These are phyloP conservation scores for Sylvia borin DNA, from an alignment of 2,797 vertebrate genomes.

Conservation along the genomic window DNA sequence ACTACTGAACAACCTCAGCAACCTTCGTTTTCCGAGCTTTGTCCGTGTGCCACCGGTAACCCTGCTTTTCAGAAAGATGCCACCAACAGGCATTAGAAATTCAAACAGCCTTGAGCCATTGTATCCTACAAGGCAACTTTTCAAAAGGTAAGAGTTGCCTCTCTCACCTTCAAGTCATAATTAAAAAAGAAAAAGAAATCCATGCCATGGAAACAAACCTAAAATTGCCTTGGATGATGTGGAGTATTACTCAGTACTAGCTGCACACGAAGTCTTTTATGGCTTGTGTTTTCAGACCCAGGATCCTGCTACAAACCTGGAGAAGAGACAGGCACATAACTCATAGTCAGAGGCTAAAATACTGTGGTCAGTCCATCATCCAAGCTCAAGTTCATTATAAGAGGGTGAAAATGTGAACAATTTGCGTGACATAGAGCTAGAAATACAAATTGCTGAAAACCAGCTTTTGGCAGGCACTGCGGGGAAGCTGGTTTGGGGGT, in stretches of 20 bases:
- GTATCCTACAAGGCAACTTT: background rate
- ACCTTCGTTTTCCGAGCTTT: background rate
- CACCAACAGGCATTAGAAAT: background rate
- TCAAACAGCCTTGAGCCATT: background rate
- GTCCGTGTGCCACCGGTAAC: background rate
- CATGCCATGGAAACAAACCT: constrained; percentile 12
- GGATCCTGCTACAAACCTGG: background rate
- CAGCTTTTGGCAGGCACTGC: background rate
- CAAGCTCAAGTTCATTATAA: background rate
- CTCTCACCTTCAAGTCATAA: background rate
- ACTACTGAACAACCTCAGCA: background rate
- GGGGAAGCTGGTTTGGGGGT: background rate
- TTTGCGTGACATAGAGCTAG: accelerated
- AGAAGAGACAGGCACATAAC: background rate
- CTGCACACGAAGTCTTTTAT: background rate
- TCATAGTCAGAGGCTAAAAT: background rate
- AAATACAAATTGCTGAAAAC: background rate
- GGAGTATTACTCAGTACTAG: background rate
- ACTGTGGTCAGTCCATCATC: background rate
- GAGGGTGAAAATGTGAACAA: background rate
- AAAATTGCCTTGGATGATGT: background rate
- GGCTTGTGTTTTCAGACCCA: background rate
- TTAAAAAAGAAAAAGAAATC: background rate
- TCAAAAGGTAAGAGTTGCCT: background rate
- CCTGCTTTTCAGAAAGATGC: background rate